Base-by-base conservation (phyloP, 2,888 invertebrate genomes). In the Nasonia oneida region DNA sequence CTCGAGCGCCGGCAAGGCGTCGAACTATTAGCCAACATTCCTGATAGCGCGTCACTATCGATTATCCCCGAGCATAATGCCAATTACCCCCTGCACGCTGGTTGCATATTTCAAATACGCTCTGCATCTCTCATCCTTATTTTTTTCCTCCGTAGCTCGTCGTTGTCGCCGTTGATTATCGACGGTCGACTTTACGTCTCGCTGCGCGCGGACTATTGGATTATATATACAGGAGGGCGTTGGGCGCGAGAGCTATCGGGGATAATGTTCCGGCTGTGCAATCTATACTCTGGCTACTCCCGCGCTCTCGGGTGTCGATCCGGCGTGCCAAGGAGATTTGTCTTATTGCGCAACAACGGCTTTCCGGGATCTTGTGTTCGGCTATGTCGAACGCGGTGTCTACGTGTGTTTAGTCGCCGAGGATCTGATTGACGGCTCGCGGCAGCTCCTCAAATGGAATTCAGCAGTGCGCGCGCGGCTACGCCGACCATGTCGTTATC, bases 21-120 rank as follows among this genome's bases (percentile, higher is more conserved):
- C 83, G 84, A 88, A 87, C 83, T 85, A 84, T 78, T 86, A 88
- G 87, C 87, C 85, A 88, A 88, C 88, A 86, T 84, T 84, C 87
- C 88, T 85, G 87, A 89, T 89, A 88, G 86, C 73, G 81, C 71
- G 86, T 70, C 83, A 77, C 87, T 88, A 89, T 89, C 89, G 89
- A 90, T 89, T 87, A 88, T 87, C 73, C 76, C 42, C 64, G 73
- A 73, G 76, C 76, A 81, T 87, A 87, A 89, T 87, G 81, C 80
- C 83, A 87, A 86, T 85, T 87, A 87, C 83, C 88, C 89, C 1
- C 42, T 12, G 12, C 10, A 76, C 79, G 83, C 86, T 83, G 61
- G 74, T 79, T 79, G 74, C 71, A 39, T 64, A 78, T 82, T 78
- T 81, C 70, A 1, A 80, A 71, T 15, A 1, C 18, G 33, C 71